Base-by-base conservation (phyloP, 1,140 invertebrate genomes). In the Zaprionus camerounensis region DNA sequence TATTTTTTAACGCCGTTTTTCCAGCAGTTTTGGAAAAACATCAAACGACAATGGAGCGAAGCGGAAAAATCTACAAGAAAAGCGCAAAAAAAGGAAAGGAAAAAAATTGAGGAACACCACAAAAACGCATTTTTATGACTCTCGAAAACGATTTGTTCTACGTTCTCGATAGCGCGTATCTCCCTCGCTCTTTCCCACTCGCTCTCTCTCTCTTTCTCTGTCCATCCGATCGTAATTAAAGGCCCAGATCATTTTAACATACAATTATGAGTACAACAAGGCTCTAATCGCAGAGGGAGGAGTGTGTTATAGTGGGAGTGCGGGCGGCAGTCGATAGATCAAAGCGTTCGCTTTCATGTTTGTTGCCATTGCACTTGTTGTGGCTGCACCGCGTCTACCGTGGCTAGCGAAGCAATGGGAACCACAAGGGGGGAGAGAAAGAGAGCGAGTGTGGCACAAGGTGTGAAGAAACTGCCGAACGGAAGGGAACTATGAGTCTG, bases 361-460 rank as follows among this genome's bases (percentile, higher is more conserved):
- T 87, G 84, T 87, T 87, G 83, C 80, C 81, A 88, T 78, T 87
- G 83, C 83, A 87, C 84, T 88, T 80, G 81, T 65, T 88, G 80
- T 71, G 77, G 83, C 56, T 71, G 71, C 66, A 71, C 17, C 62
- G 61, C 68, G 73, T 71, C 73, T 76, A 34, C 49, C 12, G n/a
- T 28, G 68, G 15, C 13, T 13, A 56, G 20, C 15, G 6, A 1
- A 24, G 22, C 24, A 26, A 15, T 24, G 4, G 38, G 22, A 46
- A 11, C 24, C 38, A 31, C 1, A 15, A 53, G 34, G n/a, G 17
- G 12, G 38, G 5, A 38, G 17, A 13, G 28, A 22, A 24, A 20
- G 13, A 17, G 49, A 59, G 38, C 26, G n/a, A 53, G 53, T 66
- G 71, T 36, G 51, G 31, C 61, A 41, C 34, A 70, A 81, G 84